phyloP scores from a whole-genome alignment of 2,113 vertebrate species.

The Arvicanthis niloticus region DNA sequence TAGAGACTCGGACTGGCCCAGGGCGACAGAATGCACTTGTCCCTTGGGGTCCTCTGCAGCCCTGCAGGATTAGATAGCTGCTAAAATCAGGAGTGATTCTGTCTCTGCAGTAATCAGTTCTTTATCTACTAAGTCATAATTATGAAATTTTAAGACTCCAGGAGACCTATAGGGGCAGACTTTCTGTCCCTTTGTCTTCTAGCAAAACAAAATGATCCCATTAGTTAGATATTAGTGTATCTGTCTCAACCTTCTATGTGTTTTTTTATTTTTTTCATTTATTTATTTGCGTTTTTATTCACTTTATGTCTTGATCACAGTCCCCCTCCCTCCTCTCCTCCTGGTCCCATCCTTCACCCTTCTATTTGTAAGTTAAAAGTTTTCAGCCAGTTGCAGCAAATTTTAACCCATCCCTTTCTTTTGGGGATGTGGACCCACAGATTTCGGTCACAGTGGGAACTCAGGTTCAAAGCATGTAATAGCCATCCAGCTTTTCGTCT shows the following conservation, averaged over 20 bases:
- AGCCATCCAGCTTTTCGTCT: background rate
- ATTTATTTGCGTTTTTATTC: too few relatives aligned
- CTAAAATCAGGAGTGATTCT: background rate
- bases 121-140: slow-evolving; percentile 8
- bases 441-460: background rate
- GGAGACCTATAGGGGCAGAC: background rate
- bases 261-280: too few relatives aligned
- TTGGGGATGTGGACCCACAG: background rate
- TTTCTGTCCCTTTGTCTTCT: slow-evolving; percentile 10
- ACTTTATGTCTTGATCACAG: too few relatives aligned
- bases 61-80: background rate
- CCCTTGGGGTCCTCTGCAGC: background rate
- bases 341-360: background rate
- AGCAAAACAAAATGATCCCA: slow-evolving; percentile 18
- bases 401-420: background rate
- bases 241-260: slow-evolving; percentile 7
- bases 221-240: background rate
- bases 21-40: background rate
- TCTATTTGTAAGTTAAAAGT: background rate
- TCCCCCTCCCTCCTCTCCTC: too few relatives aligned
- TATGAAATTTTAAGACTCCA: slow-evolving; percentile 23
- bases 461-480: background rate
- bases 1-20: background rate
- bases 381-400: background rate
- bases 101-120: background rate